Base-by-base conservation (phyloP, 2,113 vertebrate genomes). In the Coptodon bakossiorum region DNA sequence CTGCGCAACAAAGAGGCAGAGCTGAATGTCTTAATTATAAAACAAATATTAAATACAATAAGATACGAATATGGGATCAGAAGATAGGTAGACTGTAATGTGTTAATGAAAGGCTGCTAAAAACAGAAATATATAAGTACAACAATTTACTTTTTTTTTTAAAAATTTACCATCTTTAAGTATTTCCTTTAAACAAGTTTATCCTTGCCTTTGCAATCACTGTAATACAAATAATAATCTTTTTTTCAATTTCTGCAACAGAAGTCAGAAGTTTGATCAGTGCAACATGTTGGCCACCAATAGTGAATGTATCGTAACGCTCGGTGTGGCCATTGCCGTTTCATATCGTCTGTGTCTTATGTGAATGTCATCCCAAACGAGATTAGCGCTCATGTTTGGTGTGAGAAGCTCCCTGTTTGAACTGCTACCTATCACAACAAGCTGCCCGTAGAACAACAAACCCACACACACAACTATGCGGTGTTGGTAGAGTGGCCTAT, bases 401-500 rank as follows among this genome's bases (percentile, higher is more conserved):
- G 91, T 92, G 95, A 94, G 93, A 93, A 95, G 94, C 79, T 92
- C 93, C 85, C 88, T 89, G 92, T 93, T 94, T 92, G 92, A 95
- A 92, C 91, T 92, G 88, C 90, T 93, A 92, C 88, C 93, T 95
- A 95, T 96, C 93, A 96, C 93, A 96, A 95, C 95, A 96, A 90
- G 91, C 90, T 90, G 87, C 87, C 91, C 90, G 7, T 90, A 94
- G 91, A 95, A 95, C 94, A 96, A 96, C 94, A 95, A 92, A 92
- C 92, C 93, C 94, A 94, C 93, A 94, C 91, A 94, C 93, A 93
- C 94, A 95, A 94, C 91, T 96, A 96, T 96, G 95, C 90, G 63
- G 80, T 96, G 95, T 96, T 96, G 95, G 95, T 96, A 96, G 94
- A 96, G 94, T 80, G 79, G 91, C 92, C 94, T 94, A 94, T 93